phyloP scores from a whole-genome alignment of 2,888 invertebrate species.

The Pristionchus entomophagus region DNA sequence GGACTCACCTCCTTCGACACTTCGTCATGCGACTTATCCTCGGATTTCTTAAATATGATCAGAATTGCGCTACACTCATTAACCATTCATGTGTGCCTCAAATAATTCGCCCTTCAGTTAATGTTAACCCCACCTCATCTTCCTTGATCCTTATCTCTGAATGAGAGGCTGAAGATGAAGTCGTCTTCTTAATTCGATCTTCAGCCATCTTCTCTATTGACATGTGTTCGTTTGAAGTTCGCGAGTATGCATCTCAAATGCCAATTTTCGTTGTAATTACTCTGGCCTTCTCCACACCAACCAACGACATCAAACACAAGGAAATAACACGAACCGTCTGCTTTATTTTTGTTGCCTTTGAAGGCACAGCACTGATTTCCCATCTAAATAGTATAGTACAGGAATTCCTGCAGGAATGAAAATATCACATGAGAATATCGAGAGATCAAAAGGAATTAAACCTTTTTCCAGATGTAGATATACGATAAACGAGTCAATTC shows the following conservation, averaged over 20 bases:
- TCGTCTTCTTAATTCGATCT: slow-evolving; percentile 12
- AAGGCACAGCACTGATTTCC: slow-evolving; percentile 33
- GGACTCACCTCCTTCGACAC: background rate
- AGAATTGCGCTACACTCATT: background rate
- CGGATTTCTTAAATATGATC: background rate
- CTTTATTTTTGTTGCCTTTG: background rate
- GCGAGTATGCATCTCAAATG: background rate
- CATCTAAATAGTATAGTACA: background rate
- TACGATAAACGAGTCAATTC: background rate
- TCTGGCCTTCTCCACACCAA: no score
- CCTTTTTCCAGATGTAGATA: background rate
- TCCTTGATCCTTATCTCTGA: background rate
- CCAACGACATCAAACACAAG: background rate
- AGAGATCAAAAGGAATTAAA: background rate
- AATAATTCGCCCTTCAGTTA: no score
- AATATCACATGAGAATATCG: background rate
- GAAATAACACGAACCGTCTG: background rate
- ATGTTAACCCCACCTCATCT: background rate
- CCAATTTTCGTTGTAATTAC: background rate
- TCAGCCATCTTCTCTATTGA: background rate
- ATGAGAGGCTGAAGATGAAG: background rate
- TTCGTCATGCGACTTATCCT: background rate
- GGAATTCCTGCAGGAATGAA: background rate
- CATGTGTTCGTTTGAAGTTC: background rate
- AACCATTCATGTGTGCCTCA: no score